Conservation (phyloP, 2,113 vertebrate species). For the Herpailurus yagouaroundi region DNA sequence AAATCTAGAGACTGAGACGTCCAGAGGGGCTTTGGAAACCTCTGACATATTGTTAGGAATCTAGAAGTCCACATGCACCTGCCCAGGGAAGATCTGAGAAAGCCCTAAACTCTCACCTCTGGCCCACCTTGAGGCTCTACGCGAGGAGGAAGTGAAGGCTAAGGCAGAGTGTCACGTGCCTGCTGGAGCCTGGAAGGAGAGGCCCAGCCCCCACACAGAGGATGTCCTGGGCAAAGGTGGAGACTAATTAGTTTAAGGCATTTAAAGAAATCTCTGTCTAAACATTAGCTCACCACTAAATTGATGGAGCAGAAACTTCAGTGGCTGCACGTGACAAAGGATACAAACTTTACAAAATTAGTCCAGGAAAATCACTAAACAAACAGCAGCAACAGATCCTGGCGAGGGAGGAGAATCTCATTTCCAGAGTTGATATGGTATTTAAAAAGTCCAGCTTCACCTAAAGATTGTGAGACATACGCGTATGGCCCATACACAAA, state of each 20-base stretch:
- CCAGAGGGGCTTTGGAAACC: background rate
- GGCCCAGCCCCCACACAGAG: background rate
- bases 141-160: background rate
- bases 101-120: background rate
- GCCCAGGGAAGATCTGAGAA: background rate
- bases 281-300: background rate
- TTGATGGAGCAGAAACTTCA: background rate
- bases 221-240: background rate
- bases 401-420: background rate
- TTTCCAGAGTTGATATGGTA: background rate
- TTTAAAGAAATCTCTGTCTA: background rate
- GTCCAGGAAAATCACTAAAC: background rate
- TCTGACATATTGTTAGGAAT: background rate
- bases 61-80: background rate
- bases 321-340: background rate
- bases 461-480: background rate
- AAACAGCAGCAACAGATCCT: background rate
- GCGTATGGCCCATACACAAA: background rate
- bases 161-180: background rate
- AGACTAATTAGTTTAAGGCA: background rate
- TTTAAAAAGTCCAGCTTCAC: background rate
- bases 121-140: background rate
- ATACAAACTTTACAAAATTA: background rate
- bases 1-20: background rate
- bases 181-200: background rate